Percentiles rank a stretch among this genome's conserved stretches.
Evolutionary conservation across 2,113 vertebrate genomes (phyloP).

Genomic region (Atrichornis clamosus): DNA sequence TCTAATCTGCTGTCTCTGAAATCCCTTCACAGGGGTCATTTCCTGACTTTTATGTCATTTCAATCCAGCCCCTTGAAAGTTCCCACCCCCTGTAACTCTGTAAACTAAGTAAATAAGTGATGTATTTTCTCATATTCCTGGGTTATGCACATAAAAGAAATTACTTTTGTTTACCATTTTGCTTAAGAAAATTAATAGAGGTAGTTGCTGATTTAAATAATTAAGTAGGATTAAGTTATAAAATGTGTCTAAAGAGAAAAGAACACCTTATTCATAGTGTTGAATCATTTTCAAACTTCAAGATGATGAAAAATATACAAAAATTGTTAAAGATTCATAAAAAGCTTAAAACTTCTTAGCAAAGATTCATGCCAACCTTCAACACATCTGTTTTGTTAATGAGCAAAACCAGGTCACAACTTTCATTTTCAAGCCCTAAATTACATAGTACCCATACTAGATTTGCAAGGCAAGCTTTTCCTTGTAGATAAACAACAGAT

Average conservation of each 20-base stretch:
- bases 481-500: neutral
- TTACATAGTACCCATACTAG: neutral
- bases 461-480: neutral
- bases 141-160: conserved; percentile 2
- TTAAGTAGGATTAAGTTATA: neutral
- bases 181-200: neutral
- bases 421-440: neutral
- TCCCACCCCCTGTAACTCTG: conserved; percentile 29
- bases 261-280: neutral
- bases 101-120: conserved; percentile 12
- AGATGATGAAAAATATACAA: neutral
- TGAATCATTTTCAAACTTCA: neutral
- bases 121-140: neutral
- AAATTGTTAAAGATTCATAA: neutral
- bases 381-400: neutral
- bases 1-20: conserved; percentile 64
- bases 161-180: neutral
- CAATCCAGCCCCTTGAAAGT: conserved; percentile 53
- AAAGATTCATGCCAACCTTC: neutral
- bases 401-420: neutral
- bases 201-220: neutral
- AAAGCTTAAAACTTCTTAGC: neutral
- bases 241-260: neutral
- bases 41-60: conserved; percentile 79
- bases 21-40: conserved; percentile 78